phyloP scores from a whole-genome alignment of 2,113 vertebrate genomes.

The Argyrosomus japonicus region DNA sequence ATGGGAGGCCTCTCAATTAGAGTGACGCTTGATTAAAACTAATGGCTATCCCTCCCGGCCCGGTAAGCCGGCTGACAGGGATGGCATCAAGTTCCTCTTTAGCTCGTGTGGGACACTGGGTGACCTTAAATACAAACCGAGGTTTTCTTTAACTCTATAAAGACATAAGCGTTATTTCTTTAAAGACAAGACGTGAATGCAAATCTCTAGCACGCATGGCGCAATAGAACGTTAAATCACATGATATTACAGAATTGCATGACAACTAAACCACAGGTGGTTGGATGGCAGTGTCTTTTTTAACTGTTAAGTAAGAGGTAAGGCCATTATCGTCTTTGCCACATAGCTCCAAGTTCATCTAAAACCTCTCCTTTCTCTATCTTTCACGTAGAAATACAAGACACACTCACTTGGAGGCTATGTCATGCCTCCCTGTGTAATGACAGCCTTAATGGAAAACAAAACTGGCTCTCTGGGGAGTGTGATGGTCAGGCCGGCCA shows the following conservation, averaged over 20 bases:
- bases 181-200: not conserved
- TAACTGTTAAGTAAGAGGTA: conserved; percentile 2
- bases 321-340: not conserved
- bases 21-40: conserved; percentile 71
- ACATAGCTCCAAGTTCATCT: conserved; percentile 1
- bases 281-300: not conserved
- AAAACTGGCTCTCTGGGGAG: conserved; percentile 74
- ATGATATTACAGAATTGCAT: not conserved
- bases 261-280: not conserved
- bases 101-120: not conserved
- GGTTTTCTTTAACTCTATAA: not conserved
- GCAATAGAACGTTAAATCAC: not conserved
- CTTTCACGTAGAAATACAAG: conserved; percentile 20
- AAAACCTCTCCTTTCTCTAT: conserved; percentile 2
- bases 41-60: conserved; percentile 58
- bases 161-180: not conserved
- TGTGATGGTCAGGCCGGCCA: conserved; percentile 76
- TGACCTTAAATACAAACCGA: conserved; percentile 11
- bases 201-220: not conserved
- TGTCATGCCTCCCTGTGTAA: conserved; percentile 56
- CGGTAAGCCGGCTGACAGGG: conserved; percentile 7
- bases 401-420: conserved; percentile 26
- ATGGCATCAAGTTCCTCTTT: conserved; percentile 20
- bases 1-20: conserved; percentile 74
- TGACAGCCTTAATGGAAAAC: conserved; percentile 81